Conservation (phyloP, 1,140 invertebrate species). For the Globodera rostochiensis region DNA sequence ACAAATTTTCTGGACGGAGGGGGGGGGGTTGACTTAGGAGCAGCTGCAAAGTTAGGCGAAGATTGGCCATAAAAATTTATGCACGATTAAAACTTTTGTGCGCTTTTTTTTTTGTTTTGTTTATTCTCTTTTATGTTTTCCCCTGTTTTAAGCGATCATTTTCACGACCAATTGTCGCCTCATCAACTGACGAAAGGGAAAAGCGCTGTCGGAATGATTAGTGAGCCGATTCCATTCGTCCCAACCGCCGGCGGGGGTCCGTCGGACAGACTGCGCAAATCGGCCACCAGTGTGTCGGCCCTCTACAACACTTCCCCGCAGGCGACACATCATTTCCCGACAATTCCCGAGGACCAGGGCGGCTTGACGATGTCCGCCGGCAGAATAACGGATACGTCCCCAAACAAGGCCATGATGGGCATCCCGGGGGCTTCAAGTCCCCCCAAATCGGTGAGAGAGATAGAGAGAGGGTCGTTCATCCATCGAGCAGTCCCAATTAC, state of each 20-base stretch:
- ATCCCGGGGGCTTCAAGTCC: not conserved
- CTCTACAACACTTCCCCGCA: conserved; percentile 10
- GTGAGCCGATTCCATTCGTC: not conserved
- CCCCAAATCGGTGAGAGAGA: conserved; percentile 30
- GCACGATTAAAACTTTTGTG: too few relatives aligned
- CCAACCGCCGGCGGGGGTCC: too few relatives aligned
- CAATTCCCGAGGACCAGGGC: conserved; percentile 20
- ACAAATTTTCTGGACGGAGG: too few relatives aligned
- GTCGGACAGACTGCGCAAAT: conserved; percentile 17
- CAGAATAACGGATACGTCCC: not conserved
- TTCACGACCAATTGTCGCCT: not conserved
- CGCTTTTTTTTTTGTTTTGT: too few relatives aligned
- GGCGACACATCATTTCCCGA: conserved; percentile 16
- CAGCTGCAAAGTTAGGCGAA: too few relatives aligned
- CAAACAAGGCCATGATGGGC: not conserved
- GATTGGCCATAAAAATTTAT: too few relatives aligned
- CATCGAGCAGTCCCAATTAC: too few relatives aligned
- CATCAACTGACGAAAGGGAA: not conserved
- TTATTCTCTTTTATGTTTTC: not conserved
- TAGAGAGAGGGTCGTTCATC: not conserved
- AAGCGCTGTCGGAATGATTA: not conserved
- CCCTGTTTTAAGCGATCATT: not conserved
- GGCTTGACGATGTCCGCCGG: conserved; percentile 32
- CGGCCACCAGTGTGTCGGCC: conserved; percentile 14
- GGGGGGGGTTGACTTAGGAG: too few relatives aligned